Evolutionary conservation across 2,113 vertebrate species (phyloP).

Genomic region (Notechis scutatus): DNA sequence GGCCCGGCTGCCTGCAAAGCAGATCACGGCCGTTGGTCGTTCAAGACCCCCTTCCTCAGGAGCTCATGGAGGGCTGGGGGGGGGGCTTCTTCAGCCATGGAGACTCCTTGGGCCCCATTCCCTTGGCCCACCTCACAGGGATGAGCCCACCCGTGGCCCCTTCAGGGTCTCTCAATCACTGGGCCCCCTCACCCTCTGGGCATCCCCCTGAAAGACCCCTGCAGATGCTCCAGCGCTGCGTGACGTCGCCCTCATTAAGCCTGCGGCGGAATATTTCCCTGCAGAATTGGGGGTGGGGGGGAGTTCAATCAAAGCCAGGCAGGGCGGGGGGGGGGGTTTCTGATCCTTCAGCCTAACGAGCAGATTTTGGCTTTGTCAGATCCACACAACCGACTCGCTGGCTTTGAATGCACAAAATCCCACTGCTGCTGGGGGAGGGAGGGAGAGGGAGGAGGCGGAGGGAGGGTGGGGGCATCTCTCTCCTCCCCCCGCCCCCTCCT

Average conservation of each 20-base stretch:
- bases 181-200: neutral
- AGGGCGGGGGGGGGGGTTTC: constrained; percentile 33
- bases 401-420: rapidly evolving
- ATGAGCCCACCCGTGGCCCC: no score
- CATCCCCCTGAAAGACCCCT: neutral
- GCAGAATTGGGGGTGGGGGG: constrained; percentile 23
- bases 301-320: constrained; percentile 54
- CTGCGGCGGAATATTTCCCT: constrained; percentile 58
- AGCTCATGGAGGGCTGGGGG: no score
- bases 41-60: no score
- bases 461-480: no score
- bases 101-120: no score
- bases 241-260: constrained; percentile 52
- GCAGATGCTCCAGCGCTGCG: constrained; percentile 44
- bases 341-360: constrained; percentile 46
- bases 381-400: neutral
- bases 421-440: neutral
- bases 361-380: constrained; percentile 30
- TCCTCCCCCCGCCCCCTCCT: neutral
- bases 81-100: no score
- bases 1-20: no score
- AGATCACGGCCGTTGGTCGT: no score
- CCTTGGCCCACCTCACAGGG: no score
- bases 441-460: no score
- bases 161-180: no score